Evolutionary conservation across 2,888 invertebrate species (phyloP), one percentile per base, ranked within the genome.

Genomic region (Frankliniella fusca): DNA sequence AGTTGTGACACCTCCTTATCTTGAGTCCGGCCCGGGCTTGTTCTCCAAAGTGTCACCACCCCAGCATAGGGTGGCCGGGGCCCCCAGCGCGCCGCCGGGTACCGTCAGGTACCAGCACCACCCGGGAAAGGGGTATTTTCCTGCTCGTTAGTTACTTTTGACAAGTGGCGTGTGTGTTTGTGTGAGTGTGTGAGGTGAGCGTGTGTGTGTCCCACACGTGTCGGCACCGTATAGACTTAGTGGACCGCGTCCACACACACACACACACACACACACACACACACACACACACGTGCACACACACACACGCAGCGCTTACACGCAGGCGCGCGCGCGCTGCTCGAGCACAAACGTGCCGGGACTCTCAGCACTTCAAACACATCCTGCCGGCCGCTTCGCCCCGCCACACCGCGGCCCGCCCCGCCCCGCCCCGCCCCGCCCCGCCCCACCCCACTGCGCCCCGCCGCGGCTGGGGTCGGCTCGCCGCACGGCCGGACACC

Each of bases 101-200:
- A 38, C 38, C 38, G 5, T 3, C 38, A 5, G 38, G 38, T 38
- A 38, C 38, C 70, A 2, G 10, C 27, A 27, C 27, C 70, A 27
- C 70, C 38, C 38, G 38, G 38, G 38, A 38, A 38, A 38, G 38
- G 23, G 70, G 70, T 76, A 76, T 76, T 76, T 76, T 76, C 70
- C 70, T 76, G 70, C 70, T 76, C 70, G 70, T 76, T 76, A 76
- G 70, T 76, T 76, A 76, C 70, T 76, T 76, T 76, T 76, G 70
- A 76, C 70, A 76, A 27, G 70, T 76, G 27, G 12, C 9, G 70
- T 76, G 70, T 76, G 23, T 76, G 70, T 23, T 10, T 76, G 27
- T 27, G n/a, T 76, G 70, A 20, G 70, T 23, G 70, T 23, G 65
- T 7, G n/a, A n/a, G n/a, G 65, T 20, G 65, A 7, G 11, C 65